Conservation (phyloP, 2,888 invertebrate genomes). For the Salticus scenicus region DNA sequence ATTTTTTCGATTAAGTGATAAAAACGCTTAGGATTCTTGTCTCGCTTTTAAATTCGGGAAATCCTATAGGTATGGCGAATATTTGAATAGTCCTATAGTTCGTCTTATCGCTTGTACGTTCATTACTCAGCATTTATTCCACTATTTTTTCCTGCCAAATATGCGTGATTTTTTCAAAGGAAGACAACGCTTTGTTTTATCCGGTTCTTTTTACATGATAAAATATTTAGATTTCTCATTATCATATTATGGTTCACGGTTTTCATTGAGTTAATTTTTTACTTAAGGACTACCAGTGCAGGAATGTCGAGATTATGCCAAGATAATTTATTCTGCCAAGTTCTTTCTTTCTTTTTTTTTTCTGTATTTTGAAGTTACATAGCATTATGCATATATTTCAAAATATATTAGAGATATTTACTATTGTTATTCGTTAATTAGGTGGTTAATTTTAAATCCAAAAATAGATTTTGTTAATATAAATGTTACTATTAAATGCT, state of each 20-base stretch:
- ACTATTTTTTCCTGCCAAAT: not conserved
- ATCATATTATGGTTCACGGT: not conserved
- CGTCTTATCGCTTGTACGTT: not conserved
- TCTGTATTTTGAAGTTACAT: too few species aligned
- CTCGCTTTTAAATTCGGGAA: constrained; percentile 11
- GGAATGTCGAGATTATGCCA: too few species aligned
- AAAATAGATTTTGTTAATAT: too few species aligned
- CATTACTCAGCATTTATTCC: not conserved
- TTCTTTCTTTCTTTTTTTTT: too few species aligned
- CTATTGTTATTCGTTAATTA: too few species aligned
- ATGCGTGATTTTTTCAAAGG: not conserved
- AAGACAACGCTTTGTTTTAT: not conserved
- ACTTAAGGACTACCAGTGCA: too few species aligned
- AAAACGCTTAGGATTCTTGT: constrained; percentile 65
- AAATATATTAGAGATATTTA: too few species aligned
- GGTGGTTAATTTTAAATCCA: too few species aligned
- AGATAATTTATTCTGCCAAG: too few species aligned
- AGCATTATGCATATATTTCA: too few species aligned
- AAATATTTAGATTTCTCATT: not conserved
- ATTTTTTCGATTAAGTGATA: constrained; percentile 70
- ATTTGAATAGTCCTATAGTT: constrained; percentile 41
- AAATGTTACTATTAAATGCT: too few species aligned
- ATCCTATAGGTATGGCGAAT: constrained; percentile 36
- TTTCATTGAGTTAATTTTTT: not conserved
- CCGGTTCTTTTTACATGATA: not conserved